Conservation (phyloP, 2,113 vertebrate species). For the Alectura lathami region DNA sequence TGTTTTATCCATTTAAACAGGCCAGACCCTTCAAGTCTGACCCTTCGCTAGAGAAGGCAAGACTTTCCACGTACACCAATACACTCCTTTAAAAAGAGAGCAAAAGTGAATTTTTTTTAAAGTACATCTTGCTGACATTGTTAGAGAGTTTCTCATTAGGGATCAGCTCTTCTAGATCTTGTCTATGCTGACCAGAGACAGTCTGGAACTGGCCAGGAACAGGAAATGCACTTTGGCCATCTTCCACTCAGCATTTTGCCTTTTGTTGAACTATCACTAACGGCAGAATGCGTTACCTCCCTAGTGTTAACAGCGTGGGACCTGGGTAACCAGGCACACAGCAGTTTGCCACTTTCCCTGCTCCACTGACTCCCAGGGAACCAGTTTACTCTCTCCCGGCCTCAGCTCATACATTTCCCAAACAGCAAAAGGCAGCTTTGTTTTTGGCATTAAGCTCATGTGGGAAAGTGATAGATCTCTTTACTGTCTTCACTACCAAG, state of each 20-base stretch:
- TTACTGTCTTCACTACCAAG: background rate
- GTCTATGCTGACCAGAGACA: background rate
- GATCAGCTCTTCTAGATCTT: background rate
- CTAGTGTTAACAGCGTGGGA: background rate
- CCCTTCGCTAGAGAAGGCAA: background rate
- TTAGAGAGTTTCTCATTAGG: background rate
- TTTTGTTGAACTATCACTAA: background rate
- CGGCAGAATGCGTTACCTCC: background rate
- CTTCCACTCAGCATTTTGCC: background rate
- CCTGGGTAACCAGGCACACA: background rate
- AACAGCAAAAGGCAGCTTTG: background rate
- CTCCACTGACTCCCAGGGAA: background rate
- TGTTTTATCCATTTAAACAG: background rate
- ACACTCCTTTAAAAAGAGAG: background rate
- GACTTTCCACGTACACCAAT: background rate
- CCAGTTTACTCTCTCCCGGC: background rate
- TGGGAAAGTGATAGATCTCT: background rate
- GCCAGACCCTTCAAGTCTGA: background rate
- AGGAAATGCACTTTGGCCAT: background rate
- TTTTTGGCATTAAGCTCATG: background rate
- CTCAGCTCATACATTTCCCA: background rate
- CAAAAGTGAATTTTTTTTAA: background rate
- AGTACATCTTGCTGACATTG: background rate
- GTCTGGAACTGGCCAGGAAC: background rate
- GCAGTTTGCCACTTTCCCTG: background rate